Percentiles rank a stretch among this genome's conserved stretches.
These are phyloP conservation scores for Myiopsitta monachus DNA, from an alignment of 2,113 vertebrate species.

Conservation along the genomic window DNA sequence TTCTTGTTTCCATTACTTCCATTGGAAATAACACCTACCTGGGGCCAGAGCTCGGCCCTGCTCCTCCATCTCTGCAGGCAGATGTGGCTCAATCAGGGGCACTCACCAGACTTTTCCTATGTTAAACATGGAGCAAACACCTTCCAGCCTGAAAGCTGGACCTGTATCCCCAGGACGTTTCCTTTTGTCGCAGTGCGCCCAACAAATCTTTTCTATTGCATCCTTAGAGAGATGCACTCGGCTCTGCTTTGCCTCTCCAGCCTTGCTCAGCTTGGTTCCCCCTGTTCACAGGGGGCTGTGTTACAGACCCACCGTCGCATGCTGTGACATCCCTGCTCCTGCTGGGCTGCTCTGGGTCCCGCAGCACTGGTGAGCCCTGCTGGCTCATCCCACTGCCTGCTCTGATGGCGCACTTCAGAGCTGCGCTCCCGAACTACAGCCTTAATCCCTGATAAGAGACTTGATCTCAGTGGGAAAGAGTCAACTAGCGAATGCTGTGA, in stretches of 20 bases:
- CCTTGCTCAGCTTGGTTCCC: background rate
- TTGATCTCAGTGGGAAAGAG: background rate
- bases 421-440: background rate
- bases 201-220: background rate
- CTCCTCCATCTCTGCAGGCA: background rate
- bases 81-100: background rate
- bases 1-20: background rate
- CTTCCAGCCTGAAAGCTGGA: background rate
- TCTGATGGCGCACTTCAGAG: background rate
- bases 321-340: background rate
- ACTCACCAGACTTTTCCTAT: background rate
- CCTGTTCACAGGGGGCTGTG: background rate
- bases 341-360: background rate
- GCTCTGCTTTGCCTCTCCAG: background rate
- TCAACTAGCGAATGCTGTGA: background rate
- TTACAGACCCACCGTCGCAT: fast-evolving
- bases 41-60: background rate
- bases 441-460: slow-evolving; percentile 26
- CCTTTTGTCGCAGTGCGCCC: background rate
- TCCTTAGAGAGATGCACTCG: background rate
- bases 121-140: background rate
- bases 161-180: background rate
- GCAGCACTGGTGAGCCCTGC: fast-evolving
- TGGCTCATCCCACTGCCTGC: background rate
- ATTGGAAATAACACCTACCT: background rate